Percentiles rank a stretch among this genome's conserved stretches.
These are phyloP conservation scores for Zosterops japonicus DNA, from an alignment of 2,113 vertebrate species.

Conservation along the genomic window DNA sequence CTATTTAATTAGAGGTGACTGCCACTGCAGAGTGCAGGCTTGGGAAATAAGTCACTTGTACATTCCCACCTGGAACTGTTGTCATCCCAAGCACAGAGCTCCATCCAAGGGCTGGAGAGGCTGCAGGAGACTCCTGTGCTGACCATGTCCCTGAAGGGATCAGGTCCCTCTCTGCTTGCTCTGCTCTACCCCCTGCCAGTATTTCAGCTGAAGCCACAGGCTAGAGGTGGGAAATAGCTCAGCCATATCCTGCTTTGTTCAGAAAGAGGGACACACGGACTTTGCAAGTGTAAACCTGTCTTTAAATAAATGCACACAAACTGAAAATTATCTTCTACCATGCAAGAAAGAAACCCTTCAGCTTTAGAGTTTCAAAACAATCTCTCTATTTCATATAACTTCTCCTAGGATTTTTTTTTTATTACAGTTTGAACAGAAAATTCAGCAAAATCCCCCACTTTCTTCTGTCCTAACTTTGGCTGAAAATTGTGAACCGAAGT, in stretches of 20 bases:
- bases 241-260: background rate
- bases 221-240: background rate
- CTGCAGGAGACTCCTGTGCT: background rate
- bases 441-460: background rate
- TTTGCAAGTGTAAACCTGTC: background rate
- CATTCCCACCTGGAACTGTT: background rate
- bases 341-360: background rate
- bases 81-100: background rate
- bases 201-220: background rate
- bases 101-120: background rate
- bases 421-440: background rate
- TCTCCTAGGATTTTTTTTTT: background rate
- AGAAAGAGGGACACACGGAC: background rate
- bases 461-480: background rate
- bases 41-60: background rate
- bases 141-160: rapidly evolving
- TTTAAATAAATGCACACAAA: background rate
- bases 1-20: background rate
- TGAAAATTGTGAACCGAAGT: background rate
- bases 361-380: background rate
- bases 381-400: background rate
- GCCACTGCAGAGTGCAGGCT: background rate
- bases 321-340: background rate
- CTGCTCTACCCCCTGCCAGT: background rate
- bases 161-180: background rate